Conservation (phyloP, 1,140 invertebrate species). For the Drosophila pectinifera region DNA sequence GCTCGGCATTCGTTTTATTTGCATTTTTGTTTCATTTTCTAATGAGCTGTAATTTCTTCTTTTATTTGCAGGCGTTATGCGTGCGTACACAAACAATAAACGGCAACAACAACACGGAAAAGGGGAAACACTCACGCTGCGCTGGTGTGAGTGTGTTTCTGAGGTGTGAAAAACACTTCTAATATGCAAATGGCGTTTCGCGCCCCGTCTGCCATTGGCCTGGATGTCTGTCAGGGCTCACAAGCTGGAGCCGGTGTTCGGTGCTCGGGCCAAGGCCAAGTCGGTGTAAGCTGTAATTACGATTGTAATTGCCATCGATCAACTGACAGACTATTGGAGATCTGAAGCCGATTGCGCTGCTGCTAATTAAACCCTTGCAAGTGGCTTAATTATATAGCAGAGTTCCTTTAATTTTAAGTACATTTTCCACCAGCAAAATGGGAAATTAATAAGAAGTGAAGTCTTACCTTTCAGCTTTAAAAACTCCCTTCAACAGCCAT, state of each 20-base stretch:
- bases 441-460: background rate
- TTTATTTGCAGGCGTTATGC: constrained; percentile 80
- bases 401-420: background rate
- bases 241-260: constrained; percentile 12
- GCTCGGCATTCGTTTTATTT: constrained; percentile 43
- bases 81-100: constrained; percentile 77
- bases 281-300: constrained; percentile 62
- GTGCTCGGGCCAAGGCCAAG: constrained; percentile 41
- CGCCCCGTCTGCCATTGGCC: background rate
- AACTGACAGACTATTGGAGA: constrained; percentile 1
- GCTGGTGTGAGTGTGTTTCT: constrained; percentile 35
- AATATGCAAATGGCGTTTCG: constrained; percentile 71
- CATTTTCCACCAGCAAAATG: background rate
- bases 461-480: background rate
- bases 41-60: constrained; percentile 82
- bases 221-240: constrained; percentile 14
- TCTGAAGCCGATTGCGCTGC: background rate
- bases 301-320: constrained; percentile 75
- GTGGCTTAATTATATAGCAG: background rate
- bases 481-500: no score
- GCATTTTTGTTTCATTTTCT: constrained; percentile 77
- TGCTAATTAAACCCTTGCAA: constrained; percentile 17
- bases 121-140: constrained; percentile 12
- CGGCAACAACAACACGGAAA: constrained; percentile 1
- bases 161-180: constrained; percentile 78